Conservation (phyloP, 2,888 invertebrate species). For the Gastracanthus pulcherrimus region DNA sequence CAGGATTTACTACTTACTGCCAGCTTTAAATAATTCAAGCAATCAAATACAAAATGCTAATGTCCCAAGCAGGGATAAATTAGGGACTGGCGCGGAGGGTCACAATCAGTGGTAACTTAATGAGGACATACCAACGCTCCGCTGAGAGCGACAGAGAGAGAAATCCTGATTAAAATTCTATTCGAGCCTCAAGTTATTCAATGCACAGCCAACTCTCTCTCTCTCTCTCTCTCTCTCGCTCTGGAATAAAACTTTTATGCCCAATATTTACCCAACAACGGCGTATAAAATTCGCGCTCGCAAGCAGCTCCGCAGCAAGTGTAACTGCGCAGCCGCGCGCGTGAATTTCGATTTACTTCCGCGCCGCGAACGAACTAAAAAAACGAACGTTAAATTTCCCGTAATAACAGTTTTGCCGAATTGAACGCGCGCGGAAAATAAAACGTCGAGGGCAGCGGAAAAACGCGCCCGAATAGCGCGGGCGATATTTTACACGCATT, state of each 20-base stretch:
- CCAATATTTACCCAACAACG: constrained; percentile 27
- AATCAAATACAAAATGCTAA: constrained; percentile 53
- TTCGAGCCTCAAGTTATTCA: constrained; percentile 39
- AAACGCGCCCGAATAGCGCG: no score
- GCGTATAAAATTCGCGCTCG: constrained; percentile 27
- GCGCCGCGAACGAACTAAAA: no score
- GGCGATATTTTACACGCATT: constrained; percentile 24
- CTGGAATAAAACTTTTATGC: constrained; percentile 30
- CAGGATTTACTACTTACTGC: constrained; percentile 16
- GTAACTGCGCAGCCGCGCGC: neutral
- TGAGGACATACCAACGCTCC: constrained; percentile 30
- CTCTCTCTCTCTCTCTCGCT: neutral
- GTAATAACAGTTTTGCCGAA: constrained; percentile 10
- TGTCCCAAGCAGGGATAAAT: constrained; percentile 40
- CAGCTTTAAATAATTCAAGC: constrained; percentile 49
- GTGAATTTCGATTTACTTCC: neutral
- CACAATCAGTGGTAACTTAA: constrained; percentile 50
- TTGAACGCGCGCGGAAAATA: neutral
- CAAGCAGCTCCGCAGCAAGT: neutral
- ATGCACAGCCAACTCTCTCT: neutral
- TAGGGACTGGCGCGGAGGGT: constrained; percentile 28
- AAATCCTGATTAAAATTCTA: constrained; percentile 46
- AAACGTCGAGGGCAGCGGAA: neutral
- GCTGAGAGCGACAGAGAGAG: neutral
- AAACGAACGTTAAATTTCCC: neutral